Conservation (phyloP, 2,888 invertebrate species). For the Leptopilina myrica region DNA sequence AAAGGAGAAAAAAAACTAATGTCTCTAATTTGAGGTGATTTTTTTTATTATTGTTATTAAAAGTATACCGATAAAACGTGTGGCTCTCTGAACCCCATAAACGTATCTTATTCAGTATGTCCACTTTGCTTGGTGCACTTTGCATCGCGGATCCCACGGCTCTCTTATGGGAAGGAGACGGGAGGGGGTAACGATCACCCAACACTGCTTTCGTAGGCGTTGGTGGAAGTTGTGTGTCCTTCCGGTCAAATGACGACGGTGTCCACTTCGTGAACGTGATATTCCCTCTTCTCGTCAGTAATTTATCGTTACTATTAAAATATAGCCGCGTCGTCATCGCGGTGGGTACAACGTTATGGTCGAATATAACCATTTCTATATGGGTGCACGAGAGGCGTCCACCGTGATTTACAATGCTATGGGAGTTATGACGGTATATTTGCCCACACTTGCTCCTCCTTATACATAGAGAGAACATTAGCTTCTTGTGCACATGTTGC, state of each 20-base stretch:
- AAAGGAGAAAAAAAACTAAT: neutral
- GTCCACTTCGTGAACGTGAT: constrained; percentile 60
- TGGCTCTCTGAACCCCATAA: constrained; percentile 24
- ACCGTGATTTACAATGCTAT: constrained; percentile 73
- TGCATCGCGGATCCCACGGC: constrained; percentile 29
- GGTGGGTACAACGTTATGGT: constrained; percentile 72
- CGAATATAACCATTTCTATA: constrained; percentile 74
- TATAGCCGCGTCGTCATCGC: constrained; percentile 72
- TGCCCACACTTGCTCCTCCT: constrained; percentile 65
- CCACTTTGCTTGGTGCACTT: constrained; percentile 30
- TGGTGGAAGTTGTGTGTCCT: constrained; percentile 45
- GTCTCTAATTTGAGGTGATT: constrained; percentile 16
- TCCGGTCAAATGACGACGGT: constrained; percentile 50
- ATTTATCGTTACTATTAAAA: constrained; percentile 75
- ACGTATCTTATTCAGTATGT: constrained; percentile 34
- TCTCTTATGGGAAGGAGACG: neutral
- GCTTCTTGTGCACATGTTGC: constrained; percentile 16
- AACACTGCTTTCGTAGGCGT: constrained; percentile 43
- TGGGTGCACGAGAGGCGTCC: constrained; percentile 73
- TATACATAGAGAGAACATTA: constrained; percentile 32
- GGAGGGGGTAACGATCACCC: constrained; percentile 33
- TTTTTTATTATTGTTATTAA: neutral
- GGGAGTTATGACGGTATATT: constrained; percentile 69
- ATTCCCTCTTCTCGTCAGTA: constrained; percentile 67
- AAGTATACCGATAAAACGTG: constrained; percentile 13